Base-by-base conservation (phyloP, 2,888 invertebrate genomes). In the Lithosia quadra region DNA sequence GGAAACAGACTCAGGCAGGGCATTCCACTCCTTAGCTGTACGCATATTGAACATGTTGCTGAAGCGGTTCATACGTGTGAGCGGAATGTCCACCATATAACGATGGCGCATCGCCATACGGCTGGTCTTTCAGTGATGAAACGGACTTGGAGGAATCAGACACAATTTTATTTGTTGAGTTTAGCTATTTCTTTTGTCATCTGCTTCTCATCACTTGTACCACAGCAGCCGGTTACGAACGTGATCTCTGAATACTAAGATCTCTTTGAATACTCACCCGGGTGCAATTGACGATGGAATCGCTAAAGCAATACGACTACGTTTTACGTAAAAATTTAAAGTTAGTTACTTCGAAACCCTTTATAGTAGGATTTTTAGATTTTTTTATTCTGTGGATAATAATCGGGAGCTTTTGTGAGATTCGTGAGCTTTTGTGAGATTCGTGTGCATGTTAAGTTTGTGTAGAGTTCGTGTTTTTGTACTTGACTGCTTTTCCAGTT, bases 161-260 rank as follows among this genome's bases (percentile, higher is more conserved):
- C 28, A 28, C 5, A 28, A 5, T 28, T 28, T 28, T n/a, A n/a
- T n/a, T 4, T 28, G 28, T 28, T 5, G 28, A 28, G 28, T 28
- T 28, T 5, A 5, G 5, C 9, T 18, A 36, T 56, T 8, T 0
- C 33, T 77, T 78, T 75, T 65, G 4, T 21, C 67, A 62, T 75
- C n/a, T n/a, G n/a, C n/a, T n/a, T n/a, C 78, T 76, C 36, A 5
- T 77, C 1, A 22, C 76, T 81, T 80, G 63, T 10, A 57, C 85
- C 85, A 77, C 68, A 1, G 43, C 57, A 71, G 36, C 65, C 60
- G 67, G 76, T 76, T 77, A 75, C 84, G 87, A 84, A 91, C 93
- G 92, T 93, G 92, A 92, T 92, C 90, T 88, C 81, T 90, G 91
- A 92, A 92, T 90, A 87, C 91, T 86, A 84, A 88, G 91, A 91